Percentiles rank a stretch among this genome's conserved stretches.
Conservation (phyloP, 2,113 vertebrate genomes). For the Colossoma macropomum region DNA sequence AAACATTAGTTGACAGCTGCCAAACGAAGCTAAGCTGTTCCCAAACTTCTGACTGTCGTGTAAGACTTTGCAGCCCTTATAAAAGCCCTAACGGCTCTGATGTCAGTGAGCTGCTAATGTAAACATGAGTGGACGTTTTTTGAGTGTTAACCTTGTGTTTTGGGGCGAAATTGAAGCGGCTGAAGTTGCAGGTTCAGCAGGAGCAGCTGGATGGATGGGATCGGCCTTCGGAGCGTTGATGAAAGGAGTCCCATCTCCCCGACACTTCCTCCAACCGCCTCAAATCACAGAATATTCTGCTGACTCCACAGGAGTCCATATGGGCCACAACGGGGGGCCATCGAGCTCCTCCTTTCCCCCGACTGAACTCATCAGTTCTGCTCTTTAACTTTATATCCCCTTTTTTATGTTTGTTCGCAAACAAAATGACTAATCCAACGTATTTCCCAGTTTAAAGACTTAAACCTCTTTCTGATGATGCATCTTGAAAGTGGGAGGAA, state of each 20-base stretch:
- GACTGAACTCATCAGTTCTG: neutral
- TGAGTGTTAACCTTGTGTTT: slow-evolving; percentile 4
- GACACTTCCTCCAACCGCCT: slow-evolving; percentile 32
- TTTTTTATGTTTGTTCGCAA: neutral
- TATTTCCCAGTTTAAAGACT: no score
- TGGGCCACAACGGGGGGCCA: slow-evolving; percentile 33
- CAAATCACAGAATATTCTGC: slow-evolving; percentile 58
- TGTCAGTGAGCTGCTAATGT: neutral
- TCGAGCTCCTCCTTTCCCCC: slow-evolving; percentile 1
- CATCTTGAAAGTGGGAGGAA: no score
- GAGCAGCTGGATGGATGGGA: slow-evolving; percentile 41
- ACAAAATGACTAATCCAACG: neutral
- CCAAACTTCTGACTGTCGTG: no score
- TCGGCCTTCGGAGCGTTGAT: slow-evolving; percentile 50
- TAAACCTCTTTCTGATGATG: no score
- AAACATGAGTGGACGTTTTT: neutral
- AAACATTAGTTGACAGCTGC: no score
- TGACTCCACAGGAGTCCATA: slow-evolving; percentile 65
- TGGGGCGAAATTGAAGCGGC: slow-evolving; percentile 3
- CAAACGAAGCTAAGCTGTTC: no score
- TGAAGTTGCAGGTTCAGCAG: slow-evolving; percentile 50
- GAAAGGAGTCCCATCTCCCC: slow-evolving; percentile 50
- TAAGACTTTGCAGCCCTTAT: no score
- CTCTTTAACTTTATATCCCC: neutral
- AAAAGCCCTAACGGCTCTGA: no score